Evolutionary conservation across 2,888 invertebrate genomes (phyloP).

Genomic region (Kryphioiulus occultus): DNA sequence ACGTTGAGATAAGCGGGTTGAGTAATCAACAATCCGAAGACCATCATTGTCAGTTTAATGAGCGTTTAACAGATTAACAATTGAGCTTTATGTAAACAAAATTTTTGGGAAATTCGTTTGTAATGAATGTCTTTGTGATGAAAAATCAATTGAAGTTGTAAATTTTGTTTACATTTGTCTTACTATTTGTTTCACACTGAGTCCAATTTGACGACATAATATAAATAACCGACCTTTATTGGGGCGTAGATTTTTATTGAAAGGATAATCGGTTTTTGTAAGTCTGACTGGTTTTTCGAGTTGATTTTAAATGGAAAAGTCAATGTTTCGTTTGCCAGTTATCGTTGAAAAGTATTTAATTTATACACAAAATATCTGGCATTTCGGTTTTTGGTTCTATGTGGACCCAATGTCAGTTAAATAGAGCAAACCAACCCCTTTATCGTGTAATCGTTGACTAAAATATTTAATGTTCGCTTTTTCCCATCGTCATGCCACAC

Average conservation of each 20-base stretch:
- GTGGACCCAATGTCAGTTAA: neutral
- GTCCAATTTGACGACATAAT: neutral
- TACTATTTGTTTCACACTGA: neutral
- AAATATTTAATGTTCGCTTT: too few relatives aligned
- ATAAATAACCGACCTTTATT: neutral
- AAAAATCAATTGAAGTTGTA: neutral
- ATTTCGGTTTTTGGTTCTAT: neutral
- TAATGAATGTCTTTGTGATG: neutral
- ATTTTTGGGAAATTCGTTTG: neutral
- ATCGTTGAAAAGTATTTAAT: neutral
- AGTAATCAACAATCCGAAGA: neutral
- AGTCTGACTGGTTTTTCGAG: neutral
- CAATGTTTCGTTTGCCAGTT: neutral
- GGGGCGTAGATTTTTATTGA: neutral
- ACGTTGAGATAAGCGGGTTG: neutral
- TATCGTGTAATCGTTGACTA: too few relatives aligned
- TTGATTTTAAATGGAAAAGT: neutral
- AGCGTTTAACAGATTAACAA: neutral
- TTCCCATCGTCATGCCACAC: too few relatives aligned
- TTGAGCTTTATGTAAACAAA: neutral
- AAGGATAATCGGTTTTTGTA: neutral
- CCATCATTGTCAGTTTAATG: neutral
- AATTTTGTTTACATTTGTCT: neutral
- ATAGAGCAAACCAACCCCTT: neutral
- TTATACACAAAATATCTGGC: neutral